Base-by-base conservation (phyloP, 1,140 invertebrate species). In the Bombus waltoni region DNA sequence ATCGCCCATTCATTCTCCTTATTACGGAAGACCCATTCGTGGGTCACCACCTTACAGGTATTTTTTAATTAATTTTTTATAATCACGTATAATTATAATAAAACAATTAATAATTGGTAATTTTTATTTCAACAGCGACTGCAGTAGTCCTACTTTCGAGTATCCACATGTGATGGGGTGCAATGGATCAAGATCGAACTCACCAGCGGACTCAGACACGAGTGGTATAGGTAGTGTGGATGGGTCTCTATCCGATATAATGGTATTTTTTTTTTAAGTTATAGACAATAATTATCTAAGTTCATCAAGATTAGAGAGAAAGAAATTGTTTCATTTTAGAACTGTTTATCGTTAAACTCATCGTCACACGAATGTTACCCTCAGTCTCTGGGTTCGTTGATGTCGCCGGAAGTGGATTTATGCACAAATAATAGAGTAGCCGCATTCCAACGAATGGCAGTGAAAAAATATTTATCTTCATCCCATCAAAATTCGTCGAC, bases 181-280 rank as follows among this genome's bases (percentile, higher is more conserved):
- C 89, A 95, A 93, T 74, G 96, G 95, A 81, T 96, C 95, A 2
- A 95, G 96, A 87, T 96, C 96, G 35, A 96, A 96, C 92, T 97
- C 96, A 22, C 96, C 96, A 35, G 95, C 95, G 9, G 96, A 96
- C 90, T 96, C 96, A 2, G 96, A 97, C 89, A 96, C 95, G 65
- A 97, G 96, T 90, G 96, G 96, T 79, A 94, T 96, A 70, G 96
- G 96, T 72, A 96, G 96, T 90, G 93, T 95, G 65, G 96, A 97
- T 79, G 95, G 95, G 65, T 96, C 96, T 84, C 93, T 97, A 8
- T 94, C 96, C 75, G 97, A 97, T 83, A 96, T 97, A 93, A 97
- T 97, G 96, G 97, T 97, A 94, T 35, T 53, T 82, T 38, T 38
- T 62, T 53, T 38, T 40, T n/a, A 72, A 72, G 11, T 42, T 44